Percentiles rank a stretch among this genome's conserved stretches.
Conservation (phyloP, 2,113 vertebrate genomes). For the Gobio gobio region DNA sequence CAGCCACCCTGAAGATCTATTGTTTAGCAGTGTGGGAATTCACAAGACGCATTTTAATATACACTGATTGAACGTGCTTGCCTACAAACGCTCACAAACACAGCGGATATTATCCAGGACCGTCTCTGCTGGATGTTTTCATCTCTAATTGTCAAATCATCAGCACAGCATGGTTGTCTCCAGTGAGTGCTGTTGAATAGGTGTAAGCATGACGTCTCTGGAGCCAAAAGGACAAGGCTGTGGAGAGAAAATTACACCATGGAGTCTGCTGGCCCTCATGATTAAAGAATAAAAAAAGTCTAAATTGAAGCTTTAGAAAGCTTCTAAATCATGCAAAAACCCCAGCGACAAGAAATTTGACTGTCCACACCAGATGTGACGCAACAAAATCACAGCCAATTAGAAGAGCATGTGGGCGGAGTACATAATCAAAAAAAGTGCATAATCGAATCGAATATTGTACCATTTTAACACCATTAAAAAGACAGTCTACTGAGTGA, state of each 20-base stretch:
- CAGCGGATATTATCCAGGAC: not conserved
- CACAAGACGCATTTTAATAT: constrained; percentile 2
- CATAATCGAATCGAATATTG: too few species aligned
- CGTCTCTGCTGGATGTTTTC: not conserved
- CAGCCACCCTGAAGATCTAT: not conserved
- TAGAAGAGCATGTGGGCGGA: too few species aligned
- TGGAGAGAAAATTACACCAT: constrained; percentile 40
- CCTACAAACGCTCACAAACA: not conserved
- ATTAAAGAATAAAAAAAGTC: not conserved
- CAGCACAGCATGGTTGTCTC: not conserved
- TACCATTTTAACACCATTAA: too few species aligned
- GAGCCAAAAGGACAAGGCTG: constrained; percentile 36
- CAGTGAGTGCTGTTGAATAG: constrained; percentile 30
- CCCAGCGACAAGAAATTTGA: too few species aligned
- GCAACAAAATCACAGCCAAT: too few species aligned
- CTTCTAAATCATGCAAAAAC: too few species aligned
- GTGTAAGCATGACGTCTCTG: constrained; percentile 19
- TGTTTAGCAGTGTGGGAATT: not conserved
- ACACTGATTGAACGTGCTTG: not conserved
- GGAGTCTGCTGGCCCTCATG: not conserved
- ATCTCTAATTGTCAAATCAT: not conserved
- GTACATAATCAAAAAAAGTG: too few species aligned
- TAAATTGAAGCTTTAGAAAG: too few species aligned
- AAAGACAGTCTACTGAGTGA: too few species aligned
- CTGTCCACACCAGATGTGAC: too few species aligned